Evolutionary conservation across 2,888 invertebrate genomes (phyloP), one percentile per base, ranked within the genome.

Genomic region (Heliconius cydno): DNA sequence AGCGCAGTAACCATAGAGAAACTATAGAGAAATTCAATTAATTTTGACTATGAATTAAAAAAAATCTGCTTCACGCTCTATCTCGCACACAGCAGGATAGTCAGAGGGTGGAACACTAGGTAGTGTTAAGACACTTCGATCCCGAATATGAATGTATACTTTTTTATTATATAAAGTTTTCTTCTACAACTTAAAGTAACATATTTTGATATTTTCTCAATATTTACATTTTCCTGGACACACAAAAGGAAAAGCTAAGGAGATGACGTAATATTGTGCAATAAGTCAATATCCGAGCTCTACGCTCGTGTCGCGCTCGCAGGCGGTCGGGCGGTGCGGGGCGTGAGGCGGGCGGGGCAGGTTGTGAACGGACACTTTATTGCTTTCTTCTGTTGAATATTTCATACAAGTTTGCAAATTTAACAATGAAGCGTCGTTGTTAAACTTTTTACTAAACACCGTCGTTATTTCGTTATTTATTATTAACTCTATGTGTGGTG

Each of bases 371-470:
- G 78, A 78, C 74, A 68, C 60, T 38, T 78, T 78, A 78, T 78
- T 78, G 78, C 74, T 74, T 78, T 74, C 74, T 74, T 75, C 75
- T 75, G 75, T 75, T 75, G 75, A 75, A 75, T 65, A 63, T 75
- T 65, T 75, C 75, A 75, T 75, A 25, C 25, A 38, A 65, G 65
- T 65, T 75, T 41, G 75, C 28, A 75, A 75, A 75, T 65, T 75
- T 75, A 25, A 75, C 75, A 73, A 73, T 73, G 25, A 73, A 73
- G 25, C 34, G 73, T 60, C 60, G 57, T 57, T 13, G 73, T 60
- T 73, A 60, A 60, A 38, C 25, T 73, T 73, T 73, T 73, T 60
- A 60, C 60, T 60, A 73, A 73, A 73, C 57, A 25, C 60, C n/a
- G n/a, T n/a, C 73, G n/a, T 73, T 60, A 34, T 60, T 57, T n/a